Evolutionary conservation across 2,113 vertebrate genomes (phyloP), one percentile per base, ranked within the genome.

Genomic region (Zosterops pallidus): DNA sequence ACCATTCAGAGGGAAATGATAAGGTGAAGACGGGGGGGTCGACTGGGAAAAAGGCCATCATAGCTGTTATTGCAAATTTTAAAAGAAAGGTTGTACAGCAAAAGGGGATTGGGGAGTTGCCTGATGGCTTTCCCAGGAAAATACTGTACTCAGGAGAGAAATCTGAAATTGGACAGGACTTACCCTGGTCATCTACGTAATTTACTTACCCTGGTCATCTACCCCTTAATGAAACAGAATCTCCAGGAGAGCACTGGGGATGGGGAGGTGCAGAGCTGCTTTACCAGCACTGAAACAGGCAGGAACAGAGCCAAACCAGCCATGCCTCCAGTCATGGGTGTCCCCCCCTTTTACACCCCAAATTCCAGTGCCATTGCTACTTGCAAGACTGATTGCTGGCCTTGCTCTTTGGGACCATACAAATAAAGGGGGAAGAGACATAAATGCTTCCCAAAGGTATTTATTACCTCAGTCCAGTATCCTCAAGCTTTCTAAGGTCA

Each of bases 181-280:
- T 53, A 65, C 25, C 14, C 1, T 14, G 9, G 23, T 62, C 41
- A 63, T 42, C 68, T 29, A 35, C 6, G 11, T 39, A 5, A 65
- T 62, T 33, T 56, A 75, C 53, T 84, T 53, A 65, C 25, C 16
- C 1, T 14, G 9, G 23, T 62, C 41, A 63, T 42, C 68, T 29
- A 35, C 6, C 13, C 59, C 28, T 19, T 29, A 47, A 37, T 24
- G 50, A 47, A 35, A 60, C 2, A 26, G 11, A 5, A 57, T 14
- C 17, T 55, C 35, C 42, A 74, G 37, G 21, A 69, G 69, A 93
- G 33, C 35, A 57, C 17, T 7, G 21, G 9, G 35, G 59, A 35
- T 0, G 0, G 3, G 3, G 83, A 49, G 28, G 60, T 25, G 31
- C 17, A 35, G 29, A 18, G 35, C 5, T 74, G 44, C 20, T 74